phyloP scores from a whole-genome alignment of 2,888 invertebrate species.

The Leptura quadrifasciata region DNA sequence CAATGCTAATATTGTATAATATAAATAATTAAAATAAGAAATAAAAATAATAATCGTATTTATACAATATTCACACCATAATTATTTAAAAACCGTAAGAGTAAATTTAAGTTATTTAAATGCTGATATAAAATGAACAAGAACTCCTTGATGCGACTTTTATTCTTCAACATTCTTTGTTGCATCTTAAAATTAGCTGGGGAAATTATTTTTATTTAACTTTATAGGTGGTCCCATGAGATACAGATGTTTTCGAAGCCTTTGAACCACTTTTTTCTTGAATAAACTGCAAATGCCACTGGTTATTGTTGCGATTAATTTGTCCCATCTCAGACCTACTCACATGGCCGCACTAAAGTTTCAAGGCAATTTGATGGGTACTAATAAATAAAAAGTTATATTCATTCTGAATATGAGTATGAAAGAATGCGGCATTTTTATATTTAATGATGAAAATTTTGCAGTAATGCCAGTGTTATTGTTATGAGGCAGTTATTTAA shows the following conservation, averaged over 20 bases:
- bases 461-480: no score
- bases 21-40: no score
- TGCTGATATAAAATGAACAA: neutral
- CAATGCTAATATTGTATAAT: no score
- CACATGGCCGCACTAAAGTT: neutral
- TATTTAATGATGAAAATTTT: no score
- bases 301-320: slow-evolving; percentile 51
- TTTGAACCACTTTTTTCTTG: slow-evolving; percentile 49
- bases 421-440: no score
- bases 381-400: neutral
- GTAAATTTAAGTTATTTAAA: no score
- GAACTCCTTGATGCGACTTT: neutral
- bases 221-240: slow-evolving; percentile 52
- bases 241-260: slow-evolving; percentile 49
- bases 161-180: slow-evolving; percentile 3
- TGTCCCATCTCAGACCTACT: slow-evolving; percentile 10
- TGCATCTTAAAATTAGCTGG: slow-evolving; percentile 13
- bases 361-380: neutral
- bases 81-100: no score
- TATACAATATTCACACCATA: no score
- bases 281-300: slow-evolving; percentile 51
- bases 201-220: slow-evolving; percentile 48
- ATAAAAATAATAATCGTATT: no score
- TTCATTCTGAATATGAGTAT: no score
- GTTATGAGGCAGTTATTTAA: no score